Conservation (phyloP, 2,797 vertebrate genomes). For the Gallinago stenura region DNA sequence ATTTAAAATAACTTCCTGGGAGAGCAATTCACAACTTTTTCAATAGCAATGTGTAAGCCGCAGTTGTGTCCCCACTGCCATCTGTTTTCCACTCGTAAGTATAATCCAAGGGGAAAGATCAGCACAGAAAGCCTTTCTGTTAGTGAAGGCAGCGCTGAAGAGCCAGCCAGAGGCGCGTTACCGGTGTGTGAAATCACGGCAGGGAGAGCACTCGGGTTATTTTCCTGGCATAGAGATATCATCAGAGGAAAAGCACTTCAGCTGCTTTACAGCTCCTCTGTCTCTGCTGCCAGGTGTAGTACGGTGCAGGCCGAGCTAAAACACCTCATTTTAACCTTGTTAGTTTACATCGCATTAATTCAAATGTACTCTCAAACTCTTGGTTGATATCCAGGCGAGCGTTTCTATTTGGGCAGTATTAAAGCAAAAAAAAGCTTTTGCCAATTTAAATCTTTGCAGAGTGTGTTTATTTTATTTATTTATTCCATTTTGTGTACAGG, state of each 20-base stretch:
- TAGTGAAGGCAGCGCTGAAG: neutral
- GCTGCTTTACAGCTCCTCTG: neutral
- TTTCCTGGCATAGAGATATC: neutral
- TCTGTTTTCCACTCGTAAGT: neutral
- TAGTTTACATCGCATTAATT: neutral
- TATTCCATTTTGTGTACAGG: neutral
- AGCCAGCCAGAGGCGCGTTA: neutral
- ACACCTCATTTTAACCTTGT: neutral
- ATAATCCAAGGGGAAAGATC: neutral
- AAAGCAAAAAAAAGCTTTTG: neutral
- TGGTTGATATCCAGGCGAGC: neutral
- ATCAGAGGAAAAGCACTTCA: neutral
- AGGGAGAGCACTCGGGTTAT: neutral
- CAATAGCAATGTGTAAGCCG: neutral
- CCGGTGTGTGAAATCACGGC: accelerated
- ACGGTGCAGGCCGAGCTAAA: neutral
- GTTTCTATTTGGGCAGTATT: neutral
- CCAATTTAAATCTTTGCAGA: neutral
- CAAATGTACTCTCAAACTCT: neutral
- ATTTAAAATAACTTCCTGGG: neutral
- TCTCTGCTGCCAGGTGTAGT: neutral
- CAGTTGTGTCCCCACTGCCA: neutral
- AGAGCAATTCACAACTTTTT: neutral
- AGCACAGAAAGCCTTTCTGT: neutral
- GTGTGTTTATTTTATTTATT: neutral